Evolutionary conservation across 2,888 invertebrate genomes (phyloP), one percentile per base, ranked within the genome.

Genomic region (Cybosia mesomella): DNA sequence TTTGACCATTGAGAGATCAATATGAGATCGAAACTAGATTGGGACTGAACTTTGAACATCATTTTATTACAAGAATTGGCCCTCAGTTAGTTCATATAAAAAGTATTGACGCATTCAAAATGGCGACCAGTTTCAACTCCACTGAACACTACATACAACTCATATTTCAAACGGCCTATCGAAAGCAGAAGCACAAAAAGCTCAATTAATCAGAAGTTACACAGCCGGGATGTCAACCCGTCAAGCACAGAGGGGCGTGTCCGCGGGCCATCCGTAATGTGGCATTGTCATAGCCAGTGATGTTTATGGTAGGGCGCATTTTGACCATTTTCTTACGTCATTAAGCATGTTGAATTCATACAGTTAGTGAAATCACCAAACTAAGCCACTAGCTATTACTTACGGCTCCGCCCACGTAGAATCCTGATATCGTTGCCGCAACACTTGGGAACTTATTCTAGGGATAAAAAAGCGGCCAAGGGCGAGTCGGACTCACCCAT

Each of bases 171-270:
- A 73, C 67, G 67, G 10, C 59, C 67, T 0, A 63, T 79, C 63
- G 54, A 21, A 63, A 1, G 9, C 63, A 78, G 72, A 68, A 32
- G 67, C 60, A 69, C 60, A 63, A 68, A 66, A 70, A 66, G 55
- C 54, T 21, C 68, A 18, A 78, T 78, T 79, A 77, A 79, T 78
- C 67, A 71, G 61, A 57, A 72, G 70, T 71, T 79, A 66, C 68
- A 34, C 71, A 70, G 58, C 58, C 66, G 70, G 64, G 72, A 70
- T 8, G n/a, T 39, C 69, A 78, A 70, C 74, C 77, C 24, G 77
- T 74, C 80, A 74, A 49, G 58, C 58, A 59, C 77, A 78, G 72
- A 53, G 67, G 66, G 77, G 77, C 74, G 77, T 70, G 77, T 32
- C 70, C 59, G 22, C 4, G 11, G 32, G 39, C 59, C 68, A 78